These are phyloP conservation scores for Ectemnius cavifrons DNA, from an alignment of 2,888 invertebrate genomes.

Conservation along the genomic window DNA sequence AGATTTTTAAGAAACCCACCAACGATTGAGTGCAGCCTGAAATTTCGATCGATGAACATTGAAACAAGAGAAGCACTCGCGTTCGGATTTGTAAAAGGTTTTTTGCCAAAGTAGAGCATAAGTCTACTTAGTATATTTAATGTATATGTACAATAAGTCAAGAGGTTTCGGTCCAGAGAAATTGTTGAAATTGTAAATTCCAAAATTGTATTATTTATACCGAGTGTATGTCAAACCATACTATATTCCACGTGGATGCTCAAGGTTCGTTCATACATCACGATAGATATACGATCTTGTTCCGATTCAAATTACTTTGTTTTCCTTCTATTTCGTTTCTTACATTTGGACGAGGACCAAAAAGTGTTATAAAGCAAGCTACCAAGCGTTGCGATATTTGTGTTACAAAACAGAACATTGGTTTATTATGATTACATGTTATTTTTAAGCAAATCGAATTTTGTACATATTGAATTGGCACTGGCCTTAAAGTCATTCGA, in stretches of 20 bases:
- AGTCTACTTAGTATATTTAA: slow-evolving; percentile 68
- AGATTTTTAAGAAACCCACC: slow-evolving; percentile 48
- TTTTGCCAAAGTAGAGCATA: slow-evolving; percentile 71
- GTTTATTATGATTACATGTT: slow-evolving; percentile 59
- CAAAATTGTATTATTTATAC: slow-evolving; percentile 55
- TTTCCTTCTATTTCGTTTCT: slow-evolving; percentile 38
- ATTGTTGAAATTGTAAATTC: slow-evolving; percentile 68
- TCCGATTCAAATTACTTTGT: slow-evolving; percentile 38
- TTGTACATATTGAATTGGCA: slow-evolving; percentile 74
- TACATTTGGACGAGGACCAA: slow-evolving; percentile 63
- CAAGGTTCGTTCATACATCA: slow-evolving; percentile 44
- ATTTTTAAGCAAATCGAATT: slow-evolving; percentile 68
- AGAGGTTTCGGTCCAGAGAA: slow-evolving; percentile 36
- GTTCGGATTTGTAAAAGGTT: slow-evolving; percentile 64
- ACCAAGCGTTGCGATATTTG: slow-evolving; percentile 16
- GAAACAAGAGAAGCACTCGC: slow-evolving; percentile 28
- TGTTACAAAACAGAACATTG: slow-evolving; percentile 17
- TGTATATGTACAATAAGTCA: slow-evolving; percentile 60
- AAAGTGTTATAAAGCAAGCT: slow-evolving; percentile 14
- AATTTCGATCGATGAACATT: slow-evolving; percentile 29
- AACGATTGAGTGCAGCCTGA: slow-evolving; percentile 20
- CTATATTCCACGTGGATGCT: slow-evolving; percentile 39
- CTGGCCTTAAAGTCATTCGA: slow-evolving; percentile 49
- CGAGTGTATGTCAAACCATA: slow-evolving; percentile 46
- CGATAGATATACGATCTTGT: slow-evolving; percentile 38